A percentile compares a stretch with the other conserved stretches of the same genome.
phyloP scores from a whole-genome alignment of 2,113 vertebrate species.

The Urocolius indicus region DNA sequence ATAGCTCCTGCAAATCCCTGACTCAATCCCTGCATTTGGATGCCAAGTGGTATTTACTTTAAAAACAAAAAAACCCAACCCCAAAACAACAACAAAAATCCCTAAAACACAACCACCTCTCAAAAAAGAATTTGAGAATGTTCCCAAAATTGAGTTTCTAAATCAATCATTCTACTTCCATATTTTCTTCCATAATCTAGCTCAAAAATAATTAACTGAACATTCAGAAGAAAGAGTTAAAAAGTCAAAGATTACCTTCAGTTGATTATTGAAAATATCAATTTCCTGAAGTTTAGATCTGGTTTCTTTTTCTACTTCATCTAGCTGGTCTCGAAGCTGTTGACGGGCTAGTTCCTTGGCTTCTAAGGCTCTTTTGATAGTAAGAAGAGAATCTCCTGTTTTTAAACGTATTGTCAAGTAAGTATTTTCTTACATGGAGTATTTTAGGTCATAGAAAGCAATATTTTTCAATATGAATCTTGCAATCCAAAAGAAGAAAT shows the following conservation, averaged over 20 bases:
- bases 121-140: background rate
- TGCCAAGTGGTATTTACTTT: background rate
- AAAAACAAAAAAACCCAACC: background rate
- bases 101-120: background rate
- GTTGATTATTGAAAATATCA: constrained; percentile 95
- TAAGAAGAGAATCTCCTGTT: constrained; percentile 92
- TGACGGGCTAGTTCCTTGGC: constrained; percentile 90
- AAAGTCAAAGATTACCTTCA: constrained; percentile 87
- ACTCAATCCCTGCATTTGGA: background rate
- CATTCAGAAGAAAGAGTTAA: background rate
- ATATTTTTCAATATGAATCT: background rate
- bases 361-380: constrained; percentile 92
- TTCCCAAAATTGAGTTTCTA: background rate
- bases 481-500: background rate
- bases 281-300: constrained; percentile 95
- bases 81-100: background rate
- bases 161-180: background rate
- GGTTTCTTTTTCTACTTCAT: constrained; percentile 94
- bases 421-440: background rate
- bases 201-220: background rate
- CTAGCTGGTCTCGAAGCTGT: constrained; percentile 91
- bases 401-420: constrained; percentile 26
- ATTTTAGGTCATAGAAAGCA: background rate
- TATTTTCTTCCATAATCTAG: background rate
- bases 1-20: background rate